Evolutionary conservation across 2,888 invertebrate species (phyloP).

Genomic region (Lasioglossum figueresi): DNA sequence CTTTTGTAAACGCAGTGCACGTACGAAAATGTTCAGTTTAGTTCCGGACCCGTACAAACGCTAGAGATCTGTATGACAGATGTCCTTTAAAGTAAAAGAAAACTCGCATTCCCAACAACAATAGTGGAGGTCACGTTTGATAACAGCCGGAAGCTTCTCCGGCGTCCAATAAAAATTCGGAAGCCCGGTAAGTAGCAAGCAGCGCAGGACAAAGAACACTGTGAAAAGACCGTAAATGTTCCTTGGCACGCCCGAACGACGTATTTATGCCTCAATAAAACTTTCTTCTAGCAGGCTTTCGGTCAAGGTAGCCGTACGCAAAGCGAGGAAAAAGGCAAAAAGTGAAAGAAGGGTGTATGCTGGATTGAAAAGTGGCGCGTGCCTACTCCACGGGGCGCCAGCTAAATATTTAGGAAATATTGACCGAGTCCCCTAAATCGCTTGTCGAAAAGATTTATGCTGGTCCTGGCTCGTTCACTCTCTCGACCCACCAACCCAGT

Average conservation of each 20-base stretch:
- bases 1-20: not conserved
- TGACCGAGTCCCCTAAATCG: conserved; percentile 69
- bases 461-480: not conserved
- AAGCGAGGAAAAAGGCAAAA: conserved; percentile 13
- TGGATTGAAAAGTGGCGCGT: conserved; percentile 70
- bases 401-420: conserved; percentile 81
- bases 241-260: conserved; percentile 43
- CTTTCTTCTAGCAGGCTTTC: conserved; percentile 66
- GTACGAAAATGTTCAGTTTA: not conserved
- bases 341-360: conserved; percentile 52
- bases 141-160: conserved; percentile 12
- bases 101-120: not conserved
- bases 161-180: conserved; percentile 66
- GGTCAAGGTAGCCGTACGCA: conserved; percentile 55
- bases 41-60: not conserved
- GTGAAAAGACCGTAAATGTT: conserved; percentile 64
- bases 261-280: conserved; percentile 73
- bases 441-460: conserved; percentile 67
- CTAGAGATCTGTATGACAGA: not conserved
- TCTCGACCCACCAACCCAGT: conserved; percentile 59
- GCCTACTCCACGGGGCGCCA: conserved; percentile 67
- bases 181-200: conserved; percentile 54
- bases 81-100: not conserved
- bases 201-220: conserved; percentile 51
- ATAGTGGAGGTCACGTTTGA: not conserved